These are phyloP conservation scores for Heteractis magnifica DNA, from an alignment of 92 coral and sea anemone species.

Conservation along the genomic window DNA sequence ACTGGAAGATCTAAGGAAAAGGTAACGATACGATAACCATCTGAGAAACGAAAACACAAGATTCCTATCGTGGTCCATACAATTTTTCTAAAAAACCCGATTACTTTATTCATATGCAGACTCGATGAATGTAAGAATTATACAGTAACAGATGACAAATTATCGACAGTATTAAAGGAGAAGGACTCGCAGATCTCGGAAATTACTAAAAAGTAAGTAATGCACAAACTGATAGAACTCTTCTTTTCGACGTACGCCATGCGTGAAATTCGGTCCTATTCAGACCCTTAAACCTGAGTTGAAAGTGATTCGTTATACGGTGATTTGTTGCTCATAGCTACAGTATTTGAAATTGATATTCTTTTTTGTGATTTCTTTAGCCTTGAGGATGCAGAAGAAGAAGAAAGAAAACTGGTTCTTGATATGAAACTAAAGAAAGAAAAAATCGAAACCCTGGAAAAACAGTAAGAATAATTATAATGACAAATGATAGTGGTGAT, in stretches of 20 bases:
- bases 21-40: slow-evolving; percentile 36
- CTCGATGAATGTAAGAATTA: slow-evolving; percentile 69
- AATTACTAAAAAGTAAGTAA: slow-evolving; percentile 55
- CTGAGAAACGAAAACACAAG: no score
- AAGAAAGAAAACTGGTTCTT: slow-evolving; percentile 46
- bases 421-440: slow-evolving; percentile 60
- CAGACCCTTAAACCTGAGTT: no score
- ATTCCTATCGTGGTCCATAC: no score
- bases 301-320: no score
- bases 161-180: slow-evolving; percentile 54
- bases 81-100: background rate
- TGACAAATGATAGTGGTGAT: no score
- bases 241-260: no score
- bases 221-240: background rate
- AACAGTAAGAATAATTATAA: slow-evolving; percentile 45
- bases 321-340: no score
- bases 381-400: slow-evolving; percentile 68
- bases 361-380: slow-evolving; percentile 23
- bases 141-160: slow-evolving; percentile 61
- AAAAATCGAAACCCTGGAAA: slow-evolving; percentile 65
- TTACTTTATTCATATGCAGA: slow-evolving; percentile 30
- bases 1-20: slow-evolving; percentile 62
- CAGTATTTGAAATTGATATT: no score
- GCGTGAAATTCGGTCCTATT: no score
- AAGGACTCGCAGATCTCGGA: slow-evolving; percentile 73